These are phyloP conservation scores for Ariopsis seemanni DNA, from an alignment of 2,113 vertebrate species.

Conservation along the genomic window DNA sequence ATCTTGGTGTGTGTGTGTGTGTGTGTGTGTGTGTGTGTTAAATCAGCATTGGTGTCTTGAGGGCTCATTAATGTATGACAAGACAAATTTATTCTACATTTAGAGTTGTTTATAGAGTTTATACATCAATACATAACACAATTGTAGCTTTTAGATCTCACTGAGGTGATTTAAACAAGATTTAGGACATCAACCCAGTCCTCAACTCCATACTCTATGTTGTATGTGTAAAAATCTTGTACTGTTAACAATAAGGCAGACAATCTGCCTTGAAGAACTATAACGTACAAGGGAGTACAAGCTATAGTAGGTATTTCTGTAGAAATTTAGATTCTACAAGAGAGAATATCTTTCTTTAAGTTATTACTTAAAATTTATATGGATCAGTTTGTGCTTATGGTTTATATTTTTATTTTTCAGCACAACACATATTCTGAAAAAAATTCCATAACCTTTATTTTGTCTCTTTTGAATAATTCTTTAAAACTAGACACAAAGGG, in stretches of 20 bases:
- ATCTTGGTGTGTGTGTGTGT: background rate
- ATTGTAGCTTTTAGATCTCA: background rate
- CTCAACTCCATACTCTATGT: background rate
- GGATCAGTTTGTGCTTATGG: background rate
- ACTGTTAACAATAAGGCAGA: background rate
- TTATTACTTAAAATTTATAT: background rate
- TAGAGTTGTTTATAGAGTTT: background rate
- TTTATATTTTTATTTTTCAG: background rate
- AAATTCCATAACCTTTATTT: background rate
- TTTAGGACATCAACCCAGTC: background rate
- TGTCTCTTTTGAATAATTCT: background rate
- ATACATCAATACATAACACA: background rate
- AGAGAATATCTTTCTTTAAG: background rate
- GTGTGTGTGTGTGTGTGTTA: too few species aligned
- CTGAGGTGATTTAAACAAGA: background rate
- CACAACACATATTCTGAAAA: background rate
- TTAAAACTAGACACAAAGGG: constrained; percentile 4
- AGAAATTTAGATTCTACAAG: background rate
- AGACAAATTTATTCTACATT: background rate
- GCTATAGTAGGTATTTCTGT: background rate
- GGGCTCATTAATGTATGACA: background rate
- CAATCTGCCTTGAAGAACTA: background rate
- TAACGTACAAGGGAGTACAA: background rate
- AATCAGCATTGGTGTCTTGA: background rate
- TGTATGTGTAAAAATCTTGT: background rate